A percentile compares a stretch with the other conserved stretches of the same genome.
These are phyloP conservation scores for Dendrocincla fuliginosa DNA, from an alignment of 2,797 vertebrate species.

Conservation along the genomic window DNA sequence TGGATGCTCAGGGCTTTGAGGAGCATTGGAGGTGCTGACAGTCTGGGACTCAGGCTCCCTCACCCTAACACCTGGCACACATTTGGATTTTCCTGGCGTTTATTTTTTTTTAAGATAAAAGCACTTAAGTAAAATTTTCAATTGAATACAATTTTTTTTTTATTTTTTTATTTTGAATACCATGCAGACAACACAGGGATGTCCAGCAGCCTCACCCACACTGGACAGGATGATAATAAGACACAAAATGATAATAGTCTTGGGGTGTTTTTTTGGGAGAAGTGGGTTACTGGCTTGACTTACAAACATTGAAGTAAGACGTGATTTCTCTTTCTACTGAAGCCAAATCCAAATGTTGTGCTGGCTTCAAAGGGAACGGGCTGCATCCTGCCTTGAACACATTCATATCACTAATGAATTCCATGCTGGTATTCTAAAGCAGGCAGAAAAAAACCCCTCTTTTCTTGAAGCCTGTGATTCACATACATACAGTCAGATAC, in stretches of 20 bases:
- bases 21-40: background rate
- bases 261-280: background rate
- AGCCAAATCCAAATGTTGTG: background rate
- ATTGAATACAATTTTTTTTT: background rate
- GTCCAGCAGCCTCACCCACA: background rate
- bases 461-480: background rate
- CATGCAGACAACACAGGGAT: background rate
- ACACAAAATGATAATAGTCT: background rate
- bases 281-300: background rate
- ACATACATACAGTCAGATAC: background rate
- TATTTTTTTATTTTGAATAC: background rate
- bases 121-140: background rate
- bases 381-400: background rate
- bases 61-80: fast-evolving
- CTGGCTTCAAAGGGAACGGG: background rate
- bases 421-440: background rate
- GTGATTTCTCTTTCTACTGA: background rate
- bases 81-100: background rate
- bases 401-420: background rate
- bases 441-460: background rate
- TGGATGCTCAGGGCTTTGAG: background rate
- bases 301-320: background rate
- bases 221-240: background rate
- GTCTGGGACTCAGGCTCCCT: background rate
- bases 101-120: background rate